Conservation (phyloP, 2,113 vertebrate species). For the Casuarius casuarius region DNA sequence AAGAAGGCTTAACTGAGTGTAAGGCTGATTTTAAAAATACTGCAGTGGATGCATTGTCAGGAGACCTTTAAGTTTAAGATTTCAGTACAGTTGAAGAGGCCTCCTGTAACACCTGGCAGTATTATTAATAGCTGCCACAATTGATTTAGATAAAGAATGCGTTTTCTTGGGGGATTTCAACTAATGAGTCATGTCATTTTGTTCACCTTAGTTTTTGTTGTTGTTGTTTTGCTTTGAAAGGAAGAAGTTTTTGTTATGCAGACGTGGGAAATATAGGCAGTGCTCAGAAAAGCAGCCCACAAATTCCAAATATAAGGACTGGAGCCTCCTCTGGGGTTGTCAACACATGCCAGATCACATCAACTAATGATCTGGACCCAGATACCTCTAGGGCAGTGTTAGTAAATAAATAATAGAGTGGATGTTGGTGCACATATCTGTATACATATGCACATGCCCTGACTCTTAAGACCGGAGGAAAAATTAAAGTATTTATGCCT, state of each 20-base stretch:
- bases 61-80: constrained; percentile 8
- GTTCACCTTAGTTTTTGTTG: background rate
- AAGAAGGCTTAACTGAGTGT: constrained; percentile 21
- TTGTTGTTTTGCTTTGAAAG: constrained; percentile 4
- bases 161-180: constrained; percentile 16
- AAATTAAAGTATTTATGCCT: background rate
- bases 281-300: background rate
- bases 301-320: background rate
- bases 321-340: background rate
- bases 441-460: background rate
- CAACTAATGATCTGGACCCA: background rate
- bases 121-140: constrained; percentile 37
- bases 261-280: background rate
- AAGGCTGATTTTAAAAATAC: background rate
- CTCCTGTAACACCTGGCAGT: background rate
- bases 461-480: background rate
- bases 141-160: constrained; percentile 11
- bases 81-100: background rate
- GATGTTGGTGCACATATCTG: background rate
- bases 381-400: background rate
- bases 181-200: constrained; percentile 15
- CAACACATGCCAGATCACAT: background rate
- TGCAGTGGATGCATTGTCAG: background rate
- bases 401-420: background rate
- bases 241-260: background rate